Conservation (phyloP, 2,888 invertebrate species). For the Ormyrus thymus region DNA sequence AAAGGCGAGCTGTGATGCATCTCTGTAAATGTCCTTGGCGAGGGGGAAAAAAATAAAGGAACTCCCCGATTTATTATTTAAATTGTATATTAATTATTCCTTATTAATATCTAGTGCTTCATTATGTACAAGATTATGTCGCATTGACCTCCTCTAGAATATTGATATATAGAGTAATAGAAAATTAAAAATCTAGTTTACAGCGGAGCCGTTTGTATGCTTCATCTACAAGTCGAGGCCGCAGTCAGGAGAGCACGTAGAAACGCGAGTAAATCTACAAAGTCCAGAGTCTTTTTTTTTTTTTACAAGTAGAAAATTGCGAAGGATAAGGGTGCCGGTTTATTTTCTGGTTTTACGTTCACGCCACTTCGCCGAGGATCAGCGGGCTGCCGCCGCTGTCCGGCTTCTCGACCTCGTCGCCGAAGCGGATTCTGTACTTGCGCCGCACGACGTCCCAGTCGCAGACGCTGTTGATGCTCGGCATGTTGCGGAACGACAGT, state of each 20-base stretch:
- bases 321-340: neutral
- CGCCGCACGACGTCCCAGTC: slow-evolving; percentile 76
- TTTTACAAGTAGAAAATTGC: slow-evolving; percentile 22
- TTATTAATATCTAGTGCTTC: slow-evolving; percentile 12
- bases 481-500: slow-evolving; percentile 65
- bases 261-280: neutral
- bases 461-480: slow-evolving; percentile 74
- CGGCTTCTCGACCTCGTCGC: slow-evolving; percentile 59
- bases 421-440: slow-evolving; percentile 74
- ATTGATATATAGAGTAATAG: slow-evolving; percentile 24
- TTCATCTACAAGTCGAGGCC: neutral
- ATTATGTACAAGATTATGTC: slow-evolving; percentile 7
- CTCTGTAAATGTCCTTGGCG: neutral
- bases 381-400: neutral
- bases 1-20: slow-evolving; percentile 65
- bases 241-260: neutral
- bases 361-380: slow-evolving; percentile 11
- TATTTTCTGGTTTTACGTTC: neutral
- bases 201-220: neutral
- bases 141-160: neutral
- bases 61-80: slow-evolving; percentile 6
- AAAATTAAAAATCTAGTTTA: slow-evolving; percentile 47
- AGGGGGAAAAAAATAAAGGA: slow-evolving; percentile 7
- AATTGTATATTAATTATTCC: slow-evolving; percentile 24
- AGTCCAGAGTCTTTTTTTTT: neutral